Percentiles rank a stretch among this genome's conserved stretches.
phyloP scores from a whole-genome alignment of 2,888 invertebrate genomes.

The Neria commutata region DNA sequence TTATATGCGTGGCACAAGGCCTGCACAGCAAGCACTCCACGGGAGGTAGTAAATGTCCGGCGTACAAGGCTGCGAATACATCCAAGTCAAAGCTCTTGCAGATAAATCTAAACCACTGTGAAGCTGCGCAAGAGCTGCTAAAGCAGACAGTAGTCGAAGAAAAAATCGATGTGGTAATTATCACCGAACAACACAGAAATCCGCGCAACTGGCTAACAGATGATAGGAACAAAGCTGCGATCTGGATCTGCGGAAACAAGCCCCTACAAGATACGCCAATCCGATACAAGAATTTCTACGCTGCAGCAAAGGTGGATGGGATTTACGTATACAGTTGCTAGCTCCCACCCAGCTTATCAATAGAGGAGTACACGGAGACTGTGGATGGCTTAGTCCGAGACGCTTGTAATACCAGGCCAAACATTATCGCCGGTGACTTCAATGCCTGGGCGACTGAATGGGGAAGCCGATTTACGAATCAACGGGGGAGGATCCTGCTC shows the following conservation, averaged over 20 bases:
- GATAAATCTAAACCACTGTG: conserved; percentile 16
- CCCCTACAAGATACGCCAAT: neutral
- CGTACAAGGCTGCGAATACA: no score
- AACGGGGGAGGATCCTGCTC: neutral
- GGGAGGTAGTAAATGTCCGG: no score
- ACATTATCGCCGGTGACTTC: neutral
- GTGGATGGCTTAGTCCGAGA: neutral
- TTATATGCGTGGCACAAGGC: no score
- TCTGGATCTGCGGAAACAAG: neutral
- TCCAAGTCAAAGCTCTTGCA: no score
- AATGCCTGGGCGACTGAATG: neutral
- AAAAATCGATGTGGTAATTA: neutral
- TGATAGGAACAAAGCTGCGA: neutral
- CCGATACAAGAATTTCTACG: conserved; percentile 1
- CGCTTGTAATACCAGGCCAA: neutral
- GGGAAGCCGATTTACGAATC: neutral
- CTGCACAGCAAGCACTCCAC: no score
- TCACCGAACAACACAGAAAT: conserved; percentile 7
- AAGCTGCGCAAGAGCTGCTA: conserved; percentile 16
- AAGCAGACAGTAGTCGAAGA: conserved; percentile 6
- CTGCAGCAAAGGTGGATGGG: neutral
- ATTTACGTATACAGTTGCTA: conserved; percentile 5
- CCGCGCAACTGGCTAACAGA: neutral
- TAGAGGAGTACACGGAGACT: neutral
- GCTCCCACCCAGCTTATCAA: neutral